phyloP scores from a whole-genome alignment of 2,888 invertebrate species.

The Caenorhabditis doughertyi region DNA sequence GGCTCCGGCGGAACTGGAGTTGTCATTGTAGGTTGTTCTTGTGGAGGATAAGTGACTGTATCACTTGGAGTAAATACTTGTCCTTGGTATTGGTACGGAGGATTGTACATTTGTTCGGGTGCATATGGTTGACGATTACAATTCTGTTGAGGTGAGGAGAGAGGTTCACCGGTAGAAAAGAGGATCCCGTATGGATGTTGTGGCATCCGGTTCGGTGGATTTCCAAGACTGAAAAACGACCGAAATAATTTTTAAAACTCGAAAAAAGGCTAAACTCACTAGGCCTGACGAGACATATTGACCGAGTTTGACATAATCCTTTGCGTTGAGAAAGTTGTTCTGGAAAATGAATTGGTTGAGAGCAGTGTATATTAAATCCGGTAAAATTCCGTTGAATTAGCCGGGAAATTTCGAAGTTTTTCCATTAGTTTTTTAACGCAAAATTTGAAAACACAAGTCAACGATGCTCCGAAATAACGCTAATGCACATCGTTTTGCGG shows the following conservation, averaged over 20 bases:
- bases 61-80: neutral
- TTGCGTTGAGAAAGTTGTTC: slow-evolving; percentile 47
- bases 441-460: neutral
- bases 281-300: neutral
- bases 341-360: slow-evolving; percentile 1
- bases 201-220: slow-evolving; percentile 3
- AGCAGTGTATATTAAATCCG: too few relatives aligned
- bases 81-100: slow-evolving; percentile 16
- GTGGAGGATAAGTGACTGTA: slow-evolving; percentile 7
- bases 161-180: too few relatives aligned
- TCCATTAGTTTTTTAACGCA: neutral
- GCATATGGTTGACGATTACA: neutral
- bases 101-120: slow-evolving; percentile 26
- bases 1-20: slow-evolving; percentile 25
- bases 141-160: neutral
- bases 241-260: too few relatives aligned
- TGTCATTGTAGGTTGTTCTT: slow-evolving; percentile 7
- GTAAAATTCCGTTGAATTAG: too few relatives aligned
- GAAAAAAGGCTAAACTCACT: neutral
- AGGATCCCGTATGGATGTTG: neutral
- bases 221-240: too few relatives aligned
- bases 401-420: neutral
- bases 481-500: too few relatives aligned
- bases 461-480: too few relatives aligned
- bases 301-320: slow-evolving; percentile 63